phyloP scores from a whole-genome alignment of 2,797 vertebrate genomes.

The Sebastes nivosus region DNA sequence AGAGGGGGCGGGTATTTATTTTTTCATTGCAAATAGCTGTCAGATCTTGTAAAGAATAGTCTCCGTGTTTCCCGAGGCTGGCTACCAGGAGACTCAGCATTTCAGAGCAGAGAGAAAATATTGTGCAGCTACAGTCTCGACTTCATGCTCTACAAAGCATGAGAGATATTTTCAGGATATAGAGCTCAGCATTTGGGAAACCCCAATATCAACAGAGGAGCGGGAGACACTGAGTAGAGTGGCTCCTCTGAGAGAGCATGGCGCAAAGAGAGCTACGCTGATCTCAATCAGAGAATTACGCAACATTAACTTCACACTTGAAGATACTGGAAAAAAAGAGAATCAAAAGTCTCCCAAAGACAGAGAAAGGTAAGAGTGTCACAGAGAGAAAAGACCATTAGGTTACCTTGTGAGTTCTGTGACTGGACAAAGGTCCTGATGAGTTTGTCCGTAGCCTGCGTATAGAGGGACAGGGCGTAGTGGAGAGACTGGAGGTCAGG shows the following conservation, averaged over 20 bases:
- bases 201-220: conserved; percentile 18
- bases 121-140: conserved; percentile 1
- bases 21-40: conserved; percentile 55
- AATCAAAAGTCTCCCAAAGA: not conserved
- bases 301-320: not conserved
- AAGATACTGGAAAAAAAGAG: conserved; percentile 16
- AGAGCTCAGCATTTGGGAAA: conserved; percentile 28
- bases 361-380: not conserved
- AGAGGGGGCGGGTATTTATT: conserved; percentile 37
- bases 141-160: conserved; percentile 39
- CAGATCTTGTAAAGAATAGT: conserved; percentile 47
- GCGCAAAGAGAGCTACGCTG: not conserved
- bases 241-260: not conserved
- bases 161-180: conserved; percentile 27
- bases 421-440: conserved; percentile 98
- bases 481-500: conserved; percentile 94
- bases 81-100: conserved; percentile 41
- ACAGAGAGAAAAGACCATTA: not conserved
- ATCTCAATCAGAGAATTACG: conserved; percentile 10
- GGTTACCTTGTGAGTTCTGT: conserved; percentile 93
- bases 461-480: conserved; percentile 97
- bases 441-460: conserved; percentile 97
- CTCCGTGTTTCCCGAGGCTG: conserved; percentile 17
- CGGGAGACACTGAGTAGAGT: not conserved
- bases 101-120: conserved; percentile 31